Percentiles rank a stretch among this genome's conserved stretches.
Conservation (phyloP, 2,797 vertebrate genomes). For the Pseudochirops cupreus region DNA sequence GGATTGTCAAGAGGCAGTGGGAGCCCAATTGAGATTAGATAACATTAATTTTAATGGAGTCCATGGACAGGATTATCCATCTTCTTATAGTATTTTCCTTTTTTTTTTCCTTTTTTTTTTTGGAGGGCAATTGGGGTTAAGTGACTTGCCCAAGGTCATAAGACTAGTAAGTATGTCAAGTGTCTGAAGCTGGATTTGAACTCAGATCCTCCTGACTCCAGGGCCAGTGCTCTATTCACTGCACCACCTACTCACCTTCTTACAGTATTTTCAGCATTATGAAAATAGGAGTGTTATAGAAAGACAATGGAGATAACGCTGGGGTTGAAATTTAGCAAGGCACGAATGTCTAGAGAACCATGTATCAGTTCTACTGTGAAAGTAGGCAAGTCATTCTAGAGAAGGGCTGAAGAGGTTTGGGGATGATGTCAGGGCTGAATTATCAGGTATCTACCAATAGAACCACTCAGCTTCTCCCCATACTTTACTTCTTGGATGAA, state of each 20-base stretch:
- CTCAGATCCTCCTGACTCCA: too few species aligned
- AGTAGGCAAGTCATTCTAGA: neutral
- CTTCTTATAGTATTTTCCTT: neutral
- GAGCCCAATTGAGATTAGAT: too few species aligned
- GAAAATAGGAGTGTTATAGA: neutral
- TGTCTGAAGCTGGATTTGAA: too few species aligned
- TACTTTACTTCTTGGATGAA: neutral
- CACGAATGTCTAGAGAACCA: neutral
- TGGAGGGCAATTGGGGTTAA: too few species aligned
- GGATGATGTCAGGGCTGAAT: too few species aligned
- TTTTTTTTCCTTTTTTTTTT: too few species aligned
- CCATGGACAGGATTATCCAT: neutral
- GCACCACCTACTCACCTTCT: too few species aligned
- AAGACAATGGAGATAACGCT: neutral
- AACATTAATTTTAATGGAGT: neutral
- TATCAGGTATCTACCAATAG: too few species aligned
- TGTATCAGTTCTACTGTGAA: neutral
- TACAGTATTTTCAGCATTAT: neutral
- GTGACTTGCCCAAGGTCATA: too few species aligned
- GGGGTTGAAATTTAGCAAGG: neutral
- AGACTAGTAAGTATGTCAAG: too few species aligned
- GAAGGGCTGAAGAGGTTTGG: neutral
- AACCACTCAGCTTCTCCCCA: too few species aligned
- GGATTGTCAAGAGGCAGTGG: neutral
- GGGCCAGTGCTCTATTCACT: too few species aligned